These are phyloP conservation scores for Elysia crispata DNA, from an alignment of 2,888 invertebrate species.

Conservation along the genomic window DNA sequence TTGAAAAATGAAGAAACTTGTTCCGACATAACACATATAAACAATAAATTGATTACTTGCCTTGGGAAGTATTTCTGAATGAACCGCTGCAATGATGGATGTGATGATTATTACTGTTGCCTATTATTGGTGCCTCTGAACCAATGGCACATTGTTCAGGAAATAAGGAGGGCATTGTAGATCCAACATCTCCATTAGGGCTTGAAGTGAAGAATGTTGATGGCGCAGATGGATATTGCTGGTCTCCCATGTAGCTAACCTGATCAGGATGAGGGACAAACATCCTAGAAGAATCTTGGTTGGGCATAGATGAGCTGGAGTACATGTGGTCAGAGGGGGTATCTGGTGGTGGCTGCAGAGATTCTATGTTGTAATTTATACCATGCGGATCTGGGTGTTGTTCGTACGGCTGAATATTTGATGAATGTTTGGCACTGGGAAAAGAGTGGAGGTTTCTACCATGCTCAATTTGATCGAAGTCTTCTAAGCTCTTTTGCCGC, in stretches of 20 bases:
- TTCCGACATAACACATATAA: too few relatives aligned
- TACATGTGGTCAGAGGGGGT: conserved; percentile 36
- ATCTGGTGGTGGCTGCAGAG: not conserved
- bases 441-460: too few relatives aligned
- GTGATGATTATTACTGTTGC: conserved; percentile 28
- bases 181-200: conserved; percentile 5
- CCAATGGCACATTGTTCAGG: conserved; percentile 46
- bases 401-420: too few relatives aligned
- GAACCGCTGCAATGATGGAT: conserved; percentile 30
- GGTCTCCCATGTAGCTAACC: conserved; percentile 27
- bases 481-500: too few relatives aligned
- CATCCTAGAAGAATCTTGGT: conserved; percentile 34
- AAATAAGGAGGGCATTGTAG: conserved; percentile 33
- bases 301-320: conserved; percentile 12
- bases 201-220: conserved; percentile 10
- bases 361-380: too few relatives aligned
- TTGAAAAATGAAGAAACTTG: too few relatives aligned
- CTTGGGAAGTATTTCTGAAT: conserved; percentile 35
- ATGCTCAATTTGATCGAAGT: too few relatives aligned
- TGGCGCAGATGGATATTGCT: conserved; percentile 1
- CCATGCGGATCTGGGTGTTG: too few relatives aligned
- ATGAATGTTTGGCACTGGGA: too few relatives aligned
- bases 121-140: conserved; percentile 42
- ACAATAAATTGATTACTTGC: conserved; percentile 6
- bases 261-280: conserved; percentile 23